Evolutionary conservation across 2,888 invertebrate species (phyloP), one percentile per base, ranked within the genome.

Genomic region (Himalopsyche kuldschensis): DNA sequence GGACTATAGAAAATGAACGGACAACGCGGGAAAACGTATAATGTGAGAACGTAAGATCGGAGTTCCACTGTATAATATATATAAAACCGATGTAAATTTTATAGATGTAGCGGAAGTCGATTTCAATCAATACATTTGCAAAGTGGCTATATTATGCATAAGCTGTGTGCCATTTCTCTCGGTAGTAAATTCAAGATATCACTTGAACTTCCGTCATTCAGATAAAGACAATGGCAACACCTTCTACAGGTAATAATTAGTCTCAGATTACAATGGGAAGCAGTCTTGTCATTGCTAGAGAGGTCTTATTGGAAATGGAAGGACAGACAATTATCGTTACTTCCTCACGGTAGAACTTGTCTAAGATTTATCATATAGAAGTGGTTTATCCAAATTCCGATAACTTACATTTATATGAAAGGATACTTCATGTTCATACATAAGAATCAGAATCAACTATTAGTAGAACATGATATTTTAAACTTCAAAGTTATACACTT

Each of bases 161-260:
- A 35, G 41, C 77, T 35, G 41, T 77, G 31, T 77, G 31, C 32
- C 20, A 35, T 24, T 35, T 17, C 24, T 1, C 32, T n/a, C 4
- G 6, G n/a, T 77, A 24, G 24, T 6, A 41, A 35, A 15, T 31
- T 5, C 31, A 75, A 30, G 77, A 31, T 75, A 30, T 31, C 75
- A n/a, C 69, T 48, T 79, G 20, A 75, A 47, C 82, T 46, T 82
- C 82, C 77, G 47, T 78, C 78, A 48, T 79, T 78, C 47, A 55
- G 11, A 17, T 6, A 41, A 55, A 30, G 31, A 83, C 83, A 83
- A 83, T 78, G 47, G 41, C 20, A 32, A 77, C 75, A 80, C 83
- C 83, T 79, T 75, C 75, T 78, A 63, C 76, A 77, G 63, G 83
- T 81, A 30, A 81, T 83, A 83, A 81, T 83, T 78, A 81, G 78